A percentile compares a stretch with the other conserved stretches of the same genome.
phyloP scores from a whole-genome alignment of 2,797 vertebrate genomes.

The Smutsia temminckii region DNA sequence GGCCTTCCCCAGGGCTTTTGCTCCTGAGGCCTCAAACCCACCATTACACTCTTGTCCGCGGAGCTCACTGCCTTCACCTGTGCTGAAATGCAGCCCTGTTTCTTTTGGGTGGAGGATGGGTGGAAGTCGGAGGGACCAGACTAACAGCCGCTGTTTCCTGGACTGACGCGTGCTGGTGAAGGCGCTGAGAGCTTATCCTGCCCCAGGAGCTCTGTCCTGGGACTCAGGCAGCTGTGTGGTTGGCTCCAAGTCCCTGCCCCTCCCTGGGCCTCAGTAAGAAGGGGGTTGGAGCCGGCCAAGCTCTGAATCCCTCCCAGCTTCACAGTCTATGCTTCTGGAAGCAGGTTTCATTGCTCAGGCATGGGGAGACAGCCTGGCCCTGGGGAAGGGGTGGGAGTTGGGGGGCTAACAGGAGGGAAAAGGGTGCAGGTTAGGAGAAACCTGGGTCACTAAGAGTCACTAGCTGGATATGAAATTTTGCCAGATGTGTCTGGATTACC shows the following conservation, averaged over 20 bases:
- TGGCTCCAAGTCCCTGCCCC: background rate
- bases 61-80: background rate
- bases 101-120: background rate
- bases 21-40: background rate
- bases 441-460: background rate
- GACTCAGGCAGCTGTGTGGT: accelerated
- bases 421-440: accelerated
- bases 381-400: background rate
- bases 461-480: background rate
- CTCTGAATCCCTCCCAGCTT: background rate
- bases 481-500: background rate
- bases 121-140: no score
- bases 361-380: background rate
- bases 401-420: background rate
- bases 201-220: background rate
- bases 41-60: background rate
- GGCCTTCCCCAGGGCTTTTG: background rate
- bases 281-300: no score
- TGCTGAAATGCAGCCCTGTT: background rate
- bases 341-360: background rate
- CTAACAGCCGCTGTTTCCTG: background rate
- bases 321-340: background rate
- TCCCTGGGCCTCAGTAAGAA: background rate
- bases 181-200: accelerated
- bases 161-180: accelerated